A percentile compares a stretch with the other conserved stretches of the same genome.
phyloP scores from a whole-genome alignment of 2,113 vertebrate species.

The Silurus asotus region DNA sequence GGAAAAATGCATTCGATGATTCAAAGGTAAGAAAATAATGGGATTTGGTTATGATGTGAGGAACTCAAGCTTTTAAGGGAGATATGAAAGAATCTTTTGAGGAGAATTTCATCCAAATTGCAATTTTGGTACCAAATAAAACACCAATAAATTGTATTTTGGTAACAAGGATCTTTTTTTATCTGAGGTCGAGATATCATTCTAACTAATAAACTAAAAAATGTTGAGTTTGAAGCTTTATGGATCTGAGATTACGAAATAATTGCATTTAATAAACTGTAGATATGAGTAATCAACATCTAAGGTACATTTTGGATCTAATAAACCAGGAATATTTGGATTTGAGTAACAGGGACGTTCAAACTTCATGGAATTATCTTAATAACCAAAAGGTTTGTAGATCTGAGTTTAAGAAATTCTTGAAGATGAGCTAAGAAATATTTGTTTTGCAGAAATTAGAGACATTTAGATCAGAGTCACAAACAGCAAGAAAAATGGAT shows the following conservation, averaged over 20 bases:
- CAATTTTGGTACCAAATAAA: background rate
- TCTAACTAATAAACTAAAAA: background rate
- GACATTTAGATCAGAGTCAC: background rate
- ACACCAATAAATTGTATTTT: background rate
- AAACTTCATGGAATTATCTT: background rate
- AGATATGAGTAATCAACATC: background rate
- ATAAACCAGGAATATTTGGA: background rate
- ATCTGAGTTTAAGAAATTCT: background rate
- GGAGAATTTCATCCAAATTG: background rate
- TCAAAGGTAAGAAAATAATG: background rate
- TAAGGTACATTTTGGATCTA: background rate
- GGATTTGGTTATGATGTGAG: background rate
- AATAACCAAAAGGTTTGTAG: background rate
- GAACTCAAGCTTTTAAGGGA: background rate
- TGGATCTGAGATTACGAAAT: background rate
- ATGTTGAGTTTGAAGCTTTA: no score
- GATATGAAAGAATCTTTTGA: no score
- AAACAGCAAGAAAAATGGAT: no score
- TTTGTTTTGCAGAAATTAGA: background rate
- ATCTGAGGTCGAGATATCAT: background rate
- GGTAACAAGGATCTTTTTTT: background rate
- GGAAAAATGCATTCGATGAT: background rate
- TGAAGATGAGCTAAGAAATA: background rate
- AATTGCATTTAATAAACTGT: background rate
- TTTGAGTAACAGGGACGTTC: background rate